These are phyloP conservation scores for Varecia variegata DNA, from an alignment of 2,797 vertebrate species.

Conservation along the genomic window DNA sequence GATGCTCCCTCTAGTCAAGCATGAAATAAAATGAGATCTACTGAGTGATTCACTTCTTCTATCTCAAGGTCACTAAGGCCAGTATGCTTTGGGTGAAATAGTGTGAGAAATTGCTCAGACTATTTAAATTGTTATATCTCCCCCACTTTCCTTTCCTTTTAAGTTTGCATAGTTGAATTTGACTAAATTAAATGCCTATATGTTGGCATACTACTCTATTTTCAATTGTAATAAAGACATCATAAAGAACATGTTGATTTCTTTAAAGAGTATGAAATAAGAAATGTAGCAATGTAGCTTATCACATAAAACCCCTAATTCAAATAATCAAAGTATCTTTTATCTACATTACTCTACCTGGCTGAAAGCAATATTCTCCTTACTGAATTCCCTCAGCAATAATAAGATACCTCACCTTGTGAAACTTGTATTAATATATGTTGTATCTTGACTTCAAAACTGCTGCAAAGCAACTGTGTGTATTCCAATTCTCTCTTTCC, in stretches of 20 bases:
- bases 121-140: neutral
- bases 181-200: neutral
- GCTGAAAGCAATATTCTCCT: neutral
- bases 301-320: neutral
- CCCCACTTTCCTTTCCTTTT: neutral
- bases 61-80: neutral
- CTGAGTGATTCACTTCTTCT: neutral
- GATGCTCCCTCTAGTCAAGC: neutral
- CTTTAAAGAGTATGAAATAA: neutral
- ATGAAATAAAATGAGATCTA: neutral
- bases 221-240: neutral
- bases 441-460: neutral
- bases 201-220: neutral
- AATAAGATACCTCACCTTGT: neutral
- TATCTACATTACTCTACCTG: neutral
- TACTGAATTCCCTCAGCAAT: neutral
- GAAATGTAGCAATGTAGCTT: neutral
- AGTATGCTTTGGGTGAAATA: neutral
- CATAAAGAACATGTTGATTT: neutral
- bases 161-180: neutral
- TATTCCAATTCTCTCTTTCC: neutral
- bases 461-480: neutral
- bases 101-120: neutral
- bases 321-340: neutral
- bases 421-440: neutral